Evolutionary conservation across 1,140 invertebrate genomes (phyloP).

Genomic region (Drosophila orosa): DNA sequence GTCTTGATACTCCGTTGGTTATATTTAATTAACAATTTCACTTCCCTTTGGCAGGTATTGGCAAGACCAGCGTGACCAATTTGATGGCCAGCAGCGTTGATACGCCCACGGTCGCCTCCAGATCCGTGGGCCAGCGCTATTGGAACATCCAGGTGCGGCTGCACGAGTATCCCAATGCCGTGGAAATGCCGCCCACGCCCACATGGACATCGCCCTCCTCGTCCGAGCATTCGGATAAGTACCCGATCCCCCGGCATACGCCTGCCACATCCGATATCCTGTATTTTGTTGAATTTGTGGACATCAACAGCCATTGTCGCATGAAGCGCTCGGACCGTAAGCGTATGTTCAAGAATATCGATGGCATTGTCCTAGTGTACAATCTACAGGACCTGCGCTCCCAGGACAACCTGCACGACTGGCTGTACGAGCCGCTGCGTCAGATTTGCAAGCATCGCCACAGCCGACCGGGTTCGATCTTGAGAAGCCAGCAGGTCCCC

Average conservation of each 20-base stretch:
- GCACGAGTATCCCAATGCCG: slow-evolving; percentile 42
- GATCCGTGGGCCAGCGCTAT: slow-evolving; percentile 29
- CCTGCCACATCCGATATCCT: slow-evolving; percentile 21
- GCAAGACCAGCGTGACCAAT: slow-evolving; percentile 60
- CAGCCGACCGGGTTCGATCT: slow-evolving; percentile 23
- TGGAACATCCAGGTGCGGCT: slow-evolving; percentile 63
- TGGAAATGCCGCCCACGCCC: slow-evolving; percentile 42
- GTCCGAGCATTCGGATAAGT: neutral
- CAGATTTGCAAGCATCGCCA: slow-evolving; percentile 51
- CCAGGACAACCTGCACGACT: slow-evolving; percentile 60
- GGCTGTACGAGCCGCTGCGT: slow-evolving; percentile 54
- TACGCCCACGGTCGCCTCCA: slow-evolving; percentile 47
- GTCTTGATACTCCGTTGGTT: neutral
- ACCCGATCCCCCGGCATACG: neutral
- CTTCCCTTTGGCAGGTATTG: slow-evolving; percentile 43
- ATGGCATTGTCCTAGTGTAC: slow-evolving; percentile 65
- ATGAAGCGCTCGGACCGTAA: slow-evolving; percentile 29
- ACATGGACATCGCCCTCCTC: slow-evolving; percentile 54
- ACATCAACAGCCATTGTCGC: slow-evolving; percentile 41
- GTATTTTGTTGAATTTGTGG: slow-evolving; percentile 66
- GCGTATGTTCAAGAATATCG: slow-evolving; percentile 47
- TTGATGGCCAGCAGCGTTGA: slow-evolving; percentile 47
- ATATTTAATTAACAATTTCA: neutral
- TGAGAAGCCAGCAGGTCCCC: slow-evolving; percentile 45
- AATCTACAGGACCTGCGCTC: slow-evolving; percentile 47